Conservation (phyloP, 2,888 invertebrate species). For the Cynaeus angustus region DNA sequence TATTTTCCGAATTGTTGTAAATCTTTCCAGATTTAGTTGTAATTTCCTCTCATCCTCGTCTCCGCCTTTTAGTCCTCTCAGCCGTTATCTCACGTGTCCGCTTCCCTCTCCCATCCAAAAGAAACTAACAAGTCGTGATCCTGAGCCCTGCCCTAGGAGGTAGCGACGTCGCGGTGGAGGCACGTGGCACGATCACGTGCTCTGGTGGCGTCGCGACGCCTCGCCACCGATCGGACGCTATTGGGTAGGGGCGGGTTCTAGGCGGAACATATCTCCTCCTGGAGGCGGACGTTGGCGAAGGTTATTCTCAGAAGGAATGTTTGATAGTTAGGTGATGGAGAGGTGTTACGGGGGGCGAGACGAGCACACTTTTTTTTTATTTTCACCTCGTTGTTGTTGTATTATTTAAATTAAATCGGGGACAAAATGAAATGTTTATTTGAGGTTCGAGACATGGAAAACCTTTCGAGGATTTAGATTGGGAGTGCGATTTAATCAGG, state of each 20-base stretch:
- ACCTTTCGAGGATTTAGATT: slow-evolving; percentile 24
- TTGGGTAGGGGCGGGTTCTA: slow-evolving; percentile 65
- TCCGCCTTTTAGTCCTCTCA: slow-evolving; percentile 14
- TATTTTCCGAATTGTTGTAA: not conserved
- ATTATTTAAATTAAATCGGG: slow-evolving; percentile 13
- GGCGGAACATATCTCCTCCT: slow-evolving; percentile 64
- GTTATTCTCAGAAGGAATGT: slow-evolving; percentile 59
- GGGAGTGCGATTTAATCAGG: slow-evolving; percentile 2
- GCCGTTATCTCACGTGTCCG: slow-evolving; percentile 37
- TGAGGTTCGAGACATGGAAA: slow-evolving; percentile 36
- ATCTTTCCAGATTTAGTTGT: not conserved
- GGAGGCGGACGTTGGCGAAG: slow-evolving; percentile 64
- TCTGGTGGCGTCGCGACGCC: slow-evolving; percentile 65
- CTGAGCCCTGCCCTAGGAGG: slow-evolving; percentile 62
- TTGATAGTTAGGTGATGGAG: slow-evolving; percentile 52
- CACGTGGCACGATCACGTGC: slow-evolving; percentile 68
- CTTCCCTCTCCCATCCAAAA: slow-evolving; percentile 46
- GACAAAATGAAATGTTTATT: slow-evolving; percentile 33
- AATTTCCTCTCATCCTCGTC: slow-evolving; percentile 1
- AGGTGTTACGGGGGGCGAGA: slow-evolving; percentile 25
- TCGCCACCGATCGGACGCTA: slow-evolving; percentile 62
- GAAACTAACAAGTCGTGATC: slow-evolving; percentile 51
- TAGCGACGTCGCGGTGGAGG: slow-evolving; percentile 61
- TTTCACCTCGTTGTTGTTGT: not conserved
- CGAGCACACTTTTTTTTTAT: slow-evolving; percentile 3